These are phyloP conservation scores for Lepilemur ruficaudatus DNA, from an alignment of 2,797 vertebrate species.

Conservation along the genomic window DNA sequence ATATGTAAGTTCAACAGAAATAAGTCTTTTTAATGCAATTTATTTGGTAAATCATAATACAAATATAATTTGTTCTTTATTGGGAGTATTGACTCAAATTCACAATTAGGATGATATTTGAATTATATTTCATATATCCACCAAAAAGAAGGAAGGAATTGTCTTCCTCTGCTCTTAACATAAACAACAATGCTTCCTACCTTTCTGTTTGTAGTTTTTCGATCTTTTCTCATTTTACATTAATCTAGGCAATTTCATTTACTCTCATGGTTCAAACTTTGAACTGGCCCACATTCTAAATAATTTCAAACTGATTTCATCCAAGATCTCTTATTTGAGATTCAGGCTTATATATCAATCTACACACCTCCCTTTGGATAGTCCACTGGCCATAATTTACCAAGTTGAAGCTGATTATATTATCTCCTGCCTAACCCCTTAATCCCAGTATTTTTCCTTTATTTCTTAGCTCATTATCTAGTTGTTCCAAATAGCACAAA, in stretches of 20 bases:
- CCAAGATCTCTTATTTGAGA: neutral
- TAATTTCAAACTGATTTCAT: neutral
- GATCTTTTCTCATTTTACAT: neutral
- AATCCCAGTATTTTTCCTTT: neutral
- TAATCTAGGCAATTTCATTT: conserved; percentile 5
- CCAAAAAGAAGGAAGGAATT: neutral
- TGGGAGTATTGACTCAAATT: neutral
- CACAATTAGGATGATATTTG: conserved; percentile 32
- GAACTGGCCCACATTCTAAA: neutral
- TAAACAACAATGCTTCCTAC: neutral
- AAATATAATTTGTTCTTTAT: conserved; percentile 34
- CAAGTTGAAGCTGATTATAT: neutral
- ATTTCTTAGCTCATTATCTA: neutral
- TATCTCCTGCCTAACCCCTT: neutral
- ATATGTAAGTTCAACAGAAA: conserved; percentile 43
- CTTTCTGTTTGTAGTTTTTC: neutral
- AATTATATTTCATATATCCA: conserved; percentile 24
- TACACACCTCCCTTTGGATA: neutral
- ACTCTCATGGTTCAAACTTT: neutral
- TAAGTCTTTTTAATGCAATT: conserved; percentile 21
- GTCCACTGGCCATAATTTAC: neutral
- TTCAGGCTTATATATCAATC: neutral
- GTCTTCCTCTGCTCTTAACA: neutral
- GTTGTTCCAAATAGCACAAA: neutral
- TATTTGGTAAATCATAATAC: conserved; percentile 36